A percentile compares a stretch with the other conserved stretches of the same genome.
These are phyloP conservation scores for Rhea americana DNA, from an alignment of 2,113 vertebrate species.

Conservation along the genomic window DNA sequence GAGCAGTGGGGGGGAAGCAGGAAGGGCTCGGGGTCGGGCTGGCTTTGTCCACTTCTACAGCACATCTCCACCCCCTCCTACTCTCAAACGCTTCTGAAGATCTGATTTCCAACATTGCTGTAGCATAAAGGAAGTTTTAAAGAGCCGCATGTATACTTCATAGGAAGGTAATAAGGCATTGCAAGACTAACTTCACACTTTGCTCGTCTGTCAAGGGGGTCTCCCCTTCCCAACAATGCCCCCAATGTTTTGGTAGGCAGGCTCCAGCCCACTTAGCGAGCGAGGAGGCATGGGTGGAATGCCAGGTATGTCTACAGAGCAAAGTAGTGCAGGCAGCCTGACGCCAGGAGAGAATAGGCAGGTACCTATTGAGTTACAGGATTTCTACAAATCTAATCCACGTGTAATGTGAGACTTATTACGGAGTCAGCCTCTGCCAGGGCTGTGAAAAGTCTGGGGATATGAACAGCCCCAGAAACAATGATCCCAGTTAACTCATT, in stretches of 20 bases:
- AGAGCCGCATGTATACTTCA: slow-evolving; percentile 59
- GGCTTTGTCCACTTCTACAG: slow-evolving; percentile 34
- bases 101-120: slow-evolving; percentile 56
- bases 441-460: slow-evolving; percentile 77
- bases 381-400: slow-evolving; percentile 90
- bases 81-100: slow-evolving; percentile 47
- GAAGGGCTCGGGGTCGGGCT: not conserved
- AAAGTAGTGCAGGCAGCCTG: slow-evolving; percentile 82
- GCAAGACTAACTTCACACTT: slow-evolving; percentile 83
- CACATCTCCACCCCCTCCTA: slow-evolving; percentile 37
- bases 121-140: slow-evolving; percentile 63
- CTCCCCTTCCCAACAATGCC: slow-evolving; percentile 80
- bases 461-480: slow-evolving; percentile 72
- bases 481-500: slow-evolving; percentile 79
- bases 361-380: slow-evolving; percentile 91
- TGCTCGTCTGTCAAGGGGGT: slow-evolving; percentile 79
- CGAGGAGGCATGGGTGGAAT: slow-evolving; percentile 86
- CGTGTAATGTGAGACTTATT: slow-evolving; percentile 87
- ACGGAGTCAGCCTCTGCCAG: slow-evolving; percentile 80
- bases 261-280: slow-evolving; percentile 83
- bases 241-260: slow-evolving; percentile 83
- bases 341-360: slow-evolving; percentile 89
- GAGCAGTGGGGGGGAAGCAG: not conserved
- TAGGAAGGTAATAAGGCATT: slow-evolving; percentile 79
- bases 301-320: slow-evolving; percentile 88